These are phyloP conservation scores for Pelmatolapia mariae DNA, from an alignment of 2,113 vertebrate genomes.

Conservation along the genomic window DNA sequence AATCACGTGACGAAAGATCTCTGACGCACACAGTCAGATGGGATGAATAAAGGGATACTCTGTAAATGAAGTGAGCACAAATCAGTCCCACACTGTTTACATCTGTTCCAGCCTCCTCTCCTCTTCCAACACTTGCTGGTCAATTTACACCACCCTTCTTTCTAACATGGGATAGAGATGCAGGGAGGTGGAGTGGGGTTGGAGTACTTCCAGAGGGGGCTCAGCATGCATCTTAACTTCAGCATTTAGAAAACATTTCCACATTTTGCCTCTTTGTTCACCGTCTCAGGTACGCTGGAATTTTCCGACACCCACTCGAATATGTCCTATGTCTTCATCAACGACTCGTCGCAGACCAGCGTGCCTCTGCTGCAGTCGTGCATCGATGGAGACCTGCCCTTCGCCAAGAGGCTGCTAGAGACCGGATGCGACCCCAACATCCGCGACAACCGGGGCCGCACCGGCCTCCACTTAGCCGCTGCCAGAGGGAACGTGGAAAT, in stretches of 20 bases:
- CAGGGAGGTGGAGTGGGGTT: not conserved
- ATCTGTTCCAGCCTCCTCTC: slow-evolving; percentile 38
- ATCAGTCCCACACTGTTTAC: not conserved
- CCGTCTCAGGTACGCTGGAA: slow-evolving; percentile 66
- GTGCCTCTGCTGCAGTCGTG: slow-evolving; percentile 94
- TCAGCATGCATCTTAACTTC: not conserved
- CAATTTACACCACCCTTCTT: slow-evolving; percentile 42
- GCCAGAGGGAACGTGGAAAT: slow-evolving; percentile 93
- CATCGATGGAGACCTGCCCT: slow-evolving; percentile 93
- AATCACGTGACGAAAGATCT: no score
- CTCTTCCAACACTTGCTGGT: slow-evolving; percentile 45
- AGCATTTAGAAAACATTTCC: not conserved
- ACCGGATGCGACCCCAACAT: slow-evolving; percentile 96
- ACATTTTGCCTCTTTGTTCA: not conserved
- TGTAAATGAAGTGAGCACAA: not conserved
- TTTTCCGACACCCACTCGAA: slow-evolving; percentile 76
- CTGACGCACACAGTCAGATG: not conserved
- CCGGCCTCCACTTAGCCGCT: slow-evolving; percentile 90
- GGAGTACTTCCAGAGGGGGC: accelerated
- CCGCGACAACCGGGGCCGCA: slow-evolving; percentile 89
- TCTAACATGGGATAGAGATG: not conserved
- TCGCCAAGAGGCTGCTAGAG: slow-evolving; percentile 88
- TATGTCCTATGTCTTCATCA: slow-evolving; percentile 98
- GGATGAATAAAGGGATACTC: not conserved
- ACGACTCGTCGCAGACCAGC: slow-evolving; percentile 90